Conservation (phyloP, 1,140 invertebrate genomes). For the Idris sp. region DNA sequence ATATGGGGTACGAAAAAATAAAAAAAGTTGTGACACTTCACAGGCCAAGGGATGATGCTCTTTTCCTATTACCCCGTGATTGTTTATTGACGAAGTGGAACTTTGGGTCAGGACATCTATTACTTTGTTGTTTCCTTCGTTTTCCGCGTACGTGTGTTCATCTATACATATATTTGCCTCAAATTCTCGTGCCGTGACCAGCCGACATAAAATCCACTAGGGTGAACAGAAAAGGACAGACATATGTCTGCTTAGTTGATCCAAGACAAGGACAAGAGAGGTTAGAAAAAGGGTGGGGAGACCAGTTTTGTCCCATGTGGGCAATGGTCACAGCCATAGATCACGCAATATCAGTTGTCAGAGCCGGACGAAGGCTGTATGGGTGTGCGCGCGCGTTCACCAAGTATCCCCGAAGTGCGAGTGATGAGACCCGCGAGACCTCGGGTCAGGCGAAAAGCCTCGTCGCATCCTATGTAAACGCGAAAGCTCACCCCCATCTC, state of each 20-base stretch:
- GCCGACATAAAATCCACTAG: constrained; percentile 62
- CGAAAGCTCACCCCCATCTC: constrained; percentile 28
- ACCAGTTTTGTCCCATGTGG: constrained; percentile 74
- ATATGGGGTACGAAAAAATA: no score
- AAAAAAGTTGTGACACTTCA: constrained; percentile 31
- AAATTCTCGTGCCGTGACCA: constrained; percentile 62
- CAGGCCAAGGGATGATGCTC: constrained; percentile 41
- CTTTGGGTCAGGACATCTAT: constrained; percentile 76
- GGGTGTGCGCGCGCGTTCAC: constrained; percentile 17
- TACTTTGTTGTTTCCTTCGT: constrained; percentile 75
- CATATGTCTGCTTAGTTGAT: no score
- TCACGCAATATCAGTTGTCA: constrained; percentile 79
- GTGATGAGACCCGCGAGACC: constrained; percentile 77
- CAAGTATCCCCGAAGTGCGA: constrained; percentile 73
- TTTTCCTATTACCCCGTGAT: constrained; percentile 77
- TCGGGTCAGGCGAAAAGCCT: constrained; percentile 68
- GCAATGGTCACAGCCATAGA: constrained; percentile 77
- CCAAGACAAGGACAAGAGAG: no score
- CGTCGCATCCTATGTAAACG: constrained; percentile 55
- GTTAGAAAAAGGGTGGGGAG: constrained; percentile 39
- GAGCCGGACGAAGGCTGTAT: constrained; percentile 59
- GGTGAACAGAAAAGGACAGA: no score
- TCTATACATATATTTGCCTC: constrained; percentile 46
- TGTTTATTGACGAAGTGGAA: constrained; percentile 79
- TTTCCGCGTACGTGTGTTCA: constrained; percentile 7